Evolutionary conservation across 2,113 vertebrate genomes (phyloP), one percentile per base, ranked within the genome.

Genomic region (Nicator chloris): DNA sequence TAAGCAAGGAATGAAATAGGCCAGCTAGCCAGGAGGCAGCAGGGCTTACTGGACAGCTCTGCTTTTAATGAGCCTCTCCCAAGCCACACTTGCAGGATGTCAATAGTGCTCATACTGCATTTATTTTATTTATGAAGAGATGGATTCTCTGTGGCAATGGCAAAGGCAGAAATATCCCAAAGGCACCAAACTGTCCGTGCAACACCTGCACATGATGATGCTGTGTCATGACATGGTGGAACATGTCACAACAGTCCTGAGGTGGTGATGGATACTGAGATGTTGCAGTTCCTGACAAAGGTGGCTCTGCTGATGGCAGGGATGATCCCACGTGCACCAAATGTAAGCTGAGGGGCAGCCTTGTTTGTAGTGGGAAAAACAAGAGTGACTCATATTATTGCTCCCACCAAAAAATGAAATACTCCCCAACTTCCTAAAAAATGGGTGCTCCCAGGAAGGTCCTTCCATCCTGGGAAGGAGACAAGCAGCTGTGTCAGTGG

Each of bases 21-120:
- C 94, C 63, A 95, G 90, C 78, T 75, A 92, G 87, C 75, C 65
- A 84, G 86, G 57, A 96, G 91, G 92, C 85, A 92, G 82, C 65
- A 86, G 54, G 70, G 56, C 73, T 96, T 56, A 87, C 71, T 79
- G 87, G 87, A 60, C 80, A 95, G 78, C 54, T 92, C 85, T 91
- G 83, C n/a, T 78, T 50, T 49, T 89, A 94, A 93, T 64, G 90
- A 94, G 79, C 33, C 63, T 78, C 69, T 66, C 3, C 2, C 54
- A 84, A 82, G 84, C 49, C 70, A 15, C 59, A 28, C 61, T 92
- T n/a, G 69, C 60, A 72, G 61, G 78, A 82, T 78, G 64, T 92
- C 91, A 90, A 64, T 49, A 94, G 56, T 11, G 83, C 68, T 80
- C 44, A 8, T 6, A 5, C 78, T 78, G 44, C 47, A 10, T 82